Conservation (phyloP, 92 coral and sea anemone genomes). For the Epizoanthus rinbou region DNA sequence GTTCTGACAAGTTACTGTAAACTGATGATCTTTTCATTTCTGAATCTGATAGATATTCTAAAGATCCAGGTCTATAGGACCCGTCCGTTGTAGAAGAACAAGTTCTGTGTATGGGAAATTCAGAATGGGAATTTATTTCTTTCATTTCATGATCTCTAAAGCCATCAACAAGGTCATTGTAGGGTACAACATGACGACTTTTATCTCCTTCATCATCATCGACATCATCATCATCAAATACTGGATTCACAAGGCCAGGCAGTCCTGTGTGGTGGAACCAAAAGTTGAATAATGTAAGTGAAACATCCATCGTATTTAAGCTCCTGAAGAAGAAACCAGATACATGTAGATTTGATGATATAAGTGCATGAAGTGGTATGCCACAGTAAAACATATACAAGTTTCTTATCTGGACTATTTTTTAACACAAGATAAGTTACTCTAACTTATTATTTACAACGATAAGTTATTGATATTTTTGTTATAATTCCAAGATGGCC, state of each 20-base stretch:
- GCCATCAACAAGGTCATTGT: constrained; percentile 37
- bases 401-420: too few relatives aligned
- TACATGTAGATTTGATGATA: too few relatives aligned
- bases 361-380: too few relatives aligned
- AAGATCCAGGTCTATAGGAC: constrained; percentile 35
- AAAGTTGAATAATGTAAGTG: not conserved
- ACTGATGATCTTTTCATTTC: constrained; percentile 32
- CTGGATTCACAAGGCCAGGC: constrained; percentile 75
- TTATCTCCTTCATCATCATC: not conserved
- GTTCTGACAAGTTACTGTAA: constrained; percentile 37
- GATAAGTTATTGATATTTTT: too few relatives aligned
- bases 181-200: not conserved
- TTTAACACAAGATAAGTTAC: too few relatives aligned
- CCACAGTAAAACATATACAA: too few relatives aligned
- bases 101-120: constrained; percentile 36
- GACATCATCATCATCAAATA: constrained; percentile 57
- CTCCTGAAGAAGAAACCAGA: too few relatives aligned
- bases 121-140: constrained; percentile 17
- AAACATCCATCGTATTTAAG: too few relatives aligned
- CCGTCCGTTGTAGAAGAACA: constrained; percentile 46
- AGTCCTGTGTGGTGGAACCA: constrained; percentile 28
- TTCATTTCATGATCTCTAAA: constrained; percentile 8
- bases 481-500: too few relatives aligned
- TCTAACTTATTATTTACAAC: too few relatives aligned
- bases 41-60: constrained; percentile 38